Evolutionary conservation across 2,888 invertebrate species (phyloP).

Genomic region (Drosophila mayaguana): DNA sequence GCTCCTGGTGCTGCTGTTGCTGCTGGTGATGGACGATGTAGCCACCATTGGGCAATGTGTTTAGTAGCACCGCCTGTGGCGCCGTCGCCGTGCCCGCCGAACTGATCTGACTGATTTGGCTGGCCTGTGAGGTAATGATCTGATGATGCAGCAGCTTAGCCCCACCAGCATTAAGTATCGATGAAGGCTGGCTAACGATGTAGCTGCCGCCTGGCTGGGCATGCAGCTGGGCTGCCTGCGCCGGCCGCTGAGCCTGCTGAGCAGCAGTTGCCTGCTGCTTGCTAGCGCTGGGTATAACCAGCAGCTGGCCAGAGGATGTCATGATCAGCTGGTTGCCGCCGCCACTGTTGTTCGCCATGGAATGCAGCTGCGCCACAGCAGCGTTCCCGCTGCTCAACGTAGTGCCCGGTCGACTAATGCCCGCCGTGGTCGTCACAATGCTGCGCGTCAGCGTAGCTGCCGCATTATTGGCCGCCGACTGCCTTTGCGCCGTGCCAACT

Average conservation of each 20-base stretch:
- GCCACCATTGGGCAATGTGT: slow-evolving; percentile 91
- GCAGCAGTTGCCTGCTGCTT: slow-evolving; percentile 57
- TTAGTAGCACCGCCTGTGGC: slow-evolving; percentile 92
- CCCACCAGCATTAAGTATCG: slow-evolving; percentile 53
- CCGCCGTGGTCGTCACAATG: slow-evolving; percentile 90
- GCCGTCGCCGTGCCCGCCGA: slow-evolving; percentile 49
- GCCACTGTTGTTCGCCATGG: slow-evolving; percentile 71
- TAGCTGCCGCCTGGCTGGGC: slow-evolving; percentile 59
- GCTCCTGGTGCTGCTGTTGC: slow-evolving; percentile 86
- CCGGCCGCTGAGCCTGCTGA: slow-evolving; percentile 56
- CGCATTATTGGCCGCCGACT: slow-evolving; percentile 45
- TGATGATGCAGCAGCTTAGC: slow-evolving; percentile 66
- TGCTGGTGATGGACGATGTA: slow-evolving; percentile 91
- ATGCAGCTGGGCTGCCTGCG: slow-evolving; percentile 58
- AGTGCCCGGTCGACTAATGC: slow-evolving; percentile 89
- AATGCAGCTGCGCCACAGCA: slow-evolving; percentile 72
- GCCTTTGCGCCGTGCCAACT: slow-evolving; percentile 79
- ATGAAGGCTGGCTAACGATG: slow-evolving; percentile 57
- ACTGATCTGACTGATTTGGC: slow-evolving; percentile 45
- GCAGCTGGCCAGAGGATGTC: slow-evolving; percentile 85
- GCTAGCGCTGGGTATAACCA: slow-evolving; percentile 80
- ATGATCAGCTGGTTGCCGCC: slow-evolving; percentile 84
- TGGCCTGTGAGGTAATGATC: slow-evolving; percentile 69
- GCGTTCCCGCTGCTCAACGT: slow-evolving; percentile 51
- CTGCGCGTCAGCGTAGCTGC: slow-evolving; percentile 87